Evolutionary conservation across 2,888 invertebrate species (phyloP).

Genomic region (Polia nebulosa): DNA sequence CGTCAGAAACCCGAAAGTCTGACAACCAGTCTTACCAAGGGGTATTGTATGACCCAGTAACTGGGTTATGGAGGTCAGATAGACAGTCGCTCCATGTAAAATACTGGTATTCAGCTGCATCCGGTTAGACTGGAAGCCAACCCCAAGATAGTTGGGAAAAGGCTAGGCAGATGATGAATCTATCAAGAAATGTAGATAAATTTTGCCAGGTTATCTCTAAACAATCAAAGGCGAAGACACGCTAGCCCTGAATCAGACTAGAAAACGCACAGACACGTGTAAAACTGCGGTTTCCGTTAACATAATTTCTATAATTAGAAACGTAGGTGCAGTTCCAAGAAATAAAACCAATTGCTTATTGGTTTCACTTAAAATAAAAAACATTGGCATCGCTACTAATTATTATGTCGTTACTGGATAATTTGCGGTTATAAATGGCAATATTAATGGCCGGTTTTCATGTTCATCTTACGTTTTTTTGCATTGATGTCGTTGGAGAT

Average conservation of each 20-base stretch:
- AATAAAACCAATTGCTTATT: slow-evolving; percentile 12
- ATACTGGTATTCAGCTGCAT: too few relatives aligned
- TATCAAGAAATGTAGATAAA: too few relatives aligned
- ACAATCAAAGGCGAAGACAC: neutral
- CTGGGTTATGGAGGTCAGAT: too few relatives aligned
- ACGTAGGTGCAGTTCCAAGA: slow-evolving; percentile 30
- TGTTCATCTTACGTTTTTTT: slow-evolving; percentile 1
- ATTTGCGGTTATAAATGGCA: neutral
- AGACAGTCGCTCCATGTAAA: too few relatives aligned
- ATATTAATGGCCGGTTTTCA: neutral
- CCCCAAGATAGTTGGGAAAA: too few relatives aligned
- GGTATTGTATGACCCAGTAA: too few relatives aligned
- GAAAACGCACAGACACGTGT: slow-evolving; percentile 33
- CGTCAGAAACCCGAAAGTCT: too few relatives aligned
- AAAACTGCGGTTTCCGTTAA: slow-evolving; percentile 37
- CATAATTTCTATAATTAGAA: slow-evolving; percentile 56
- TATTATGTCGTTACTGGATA: neutral
- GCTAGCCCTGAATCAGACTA: slow-evolving; percentile 38
- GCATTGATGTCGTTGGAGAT: too few relatives aligned
- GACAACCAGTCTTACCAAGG: too few relatives aligned
- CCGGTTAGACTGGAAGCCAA: too few relatives aligned
- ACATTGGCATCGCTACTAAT: neutral
- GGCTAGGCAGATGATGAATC: too few relatives aligned
- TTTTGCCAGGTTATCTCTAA: neutral
- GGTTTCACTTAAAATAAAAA: slow-evolving; percentile 41